These are phyloP conservation scores for Panopea generosa DNA, from an alignment of 2,888 invertebrate genomes.

Conservation along the genomic window DNA sequence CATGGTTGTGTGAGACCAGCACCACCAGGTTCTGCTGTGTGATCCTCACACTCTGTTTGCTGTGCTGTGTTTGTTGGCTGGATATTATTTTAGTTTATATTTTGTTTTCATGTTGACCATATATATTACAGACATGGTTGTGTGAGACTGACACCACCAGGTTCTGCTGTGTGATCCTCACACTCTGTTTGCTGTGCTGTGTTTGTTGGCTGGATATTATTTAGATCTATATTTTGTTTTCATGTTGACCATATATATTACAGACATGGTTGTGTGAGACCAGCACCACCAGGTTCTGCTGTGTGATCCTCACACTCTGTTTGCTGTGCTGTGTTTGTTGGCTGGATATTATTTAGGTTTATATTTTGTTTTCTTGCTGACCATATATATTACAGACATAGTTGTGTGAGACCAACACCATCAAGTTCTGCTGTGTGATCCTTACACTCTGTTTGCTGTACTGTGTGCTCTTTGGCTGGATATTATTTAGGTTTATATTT, in stretches of 20 bases:
- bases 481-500: too few species aligned
- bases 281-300: constrained; percentile 28
- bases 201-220: constrained; percentile 55
- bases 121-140: constrained; percentile 26
- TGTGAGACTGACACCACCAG: constrained; percentile 40
- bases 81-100: too few species aligned
- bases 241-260: too few species aligned
- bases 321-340: constrained; percentile 41
- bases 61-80: too few species aligned
- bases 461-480: constrained; percentile 53
- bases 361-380: too few species aligned
- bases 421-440: constrained; percentile 29
- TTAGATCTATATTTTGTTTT: too few species aligned
- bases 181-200: constrained; percentile 32
- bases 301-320: constrained; percentile 32
- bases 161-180: constrained; percentile 28
- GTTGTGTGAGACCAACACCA: constrained; percentile 35
- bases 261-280: constrained; percentile 40
- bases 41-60: too few species aligned
- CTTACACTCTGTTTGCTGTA: constrained; percentile 29
- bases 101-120: too few species aligned
- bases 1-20: too few species aligned
- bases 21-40: too few species aligned
- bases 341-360: constrained; percentile 52
- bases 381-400: constrained; percentile 29